phyloP scores from a whole-genome alignment of 2,113 vertebrate species.

The Pelmatolapia mariae region DNA sequence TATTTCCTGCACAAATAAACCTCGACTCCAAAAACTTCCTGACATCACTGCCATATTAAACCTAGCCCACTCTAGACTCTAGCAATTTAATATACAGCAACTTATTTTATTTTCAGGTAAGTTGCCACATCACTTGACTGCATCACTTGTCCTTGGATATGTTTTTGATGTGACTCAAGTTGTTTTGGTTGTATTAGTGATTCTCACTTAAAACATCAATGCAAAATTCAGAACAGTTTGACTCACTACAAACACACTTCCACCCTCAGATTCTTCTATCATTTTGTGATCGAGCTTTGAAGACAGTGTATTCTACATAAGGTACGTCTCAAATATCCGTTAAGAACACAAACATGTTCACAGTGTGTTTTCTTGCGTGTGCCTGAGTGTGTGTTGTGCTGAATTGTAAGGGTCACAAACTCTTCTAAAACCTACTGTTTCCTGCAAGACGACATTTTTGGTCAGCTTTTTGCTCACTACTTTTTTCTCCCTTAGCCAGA shows the following conservation, averaged over 20 bases:
- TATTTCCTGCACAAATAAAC: not conserved
- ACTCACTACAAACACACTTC: not conserved
- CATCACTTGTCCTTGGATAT: not conserved
- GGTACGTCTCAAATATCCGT: not conserved
- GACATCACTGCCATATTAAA: not conserved
- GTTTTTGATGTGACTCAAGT: not conserved
- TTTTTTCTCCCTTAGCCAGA: conserved; percentile 22
- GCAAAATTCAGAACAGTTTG: not conserved
- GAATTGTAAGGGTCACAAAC: not conserved
- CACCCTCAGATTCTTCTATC: not conserved
- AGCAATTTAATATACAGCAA: not conserved
- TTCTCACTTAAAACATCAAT: not conserved
- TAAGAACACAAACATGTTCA: not conserved
- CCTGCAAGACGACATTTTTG: conserved; percentile 3
- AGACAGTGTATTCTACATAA: not conserved
- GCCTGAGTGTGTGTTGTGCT: not conserved
- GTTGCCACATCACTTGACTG: not conserved
- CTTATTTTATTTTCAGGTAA: not conserved
- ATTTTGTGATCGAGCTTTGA: not conserved
- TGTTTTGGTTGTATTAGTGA: not conserved
- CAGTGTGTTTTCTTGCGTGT: not conserved
- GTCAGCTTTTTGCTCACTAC: conserved; percentile 45
- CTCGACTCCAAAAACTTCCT: not conserved
- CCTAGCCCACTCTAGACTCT: not conserved
- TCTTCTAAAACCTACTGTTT: conserved; percentile 30